phyloP scores from a whole-genome alignment of 2,797 vertebrate species.

The Eulemur albifrons region DNA sequence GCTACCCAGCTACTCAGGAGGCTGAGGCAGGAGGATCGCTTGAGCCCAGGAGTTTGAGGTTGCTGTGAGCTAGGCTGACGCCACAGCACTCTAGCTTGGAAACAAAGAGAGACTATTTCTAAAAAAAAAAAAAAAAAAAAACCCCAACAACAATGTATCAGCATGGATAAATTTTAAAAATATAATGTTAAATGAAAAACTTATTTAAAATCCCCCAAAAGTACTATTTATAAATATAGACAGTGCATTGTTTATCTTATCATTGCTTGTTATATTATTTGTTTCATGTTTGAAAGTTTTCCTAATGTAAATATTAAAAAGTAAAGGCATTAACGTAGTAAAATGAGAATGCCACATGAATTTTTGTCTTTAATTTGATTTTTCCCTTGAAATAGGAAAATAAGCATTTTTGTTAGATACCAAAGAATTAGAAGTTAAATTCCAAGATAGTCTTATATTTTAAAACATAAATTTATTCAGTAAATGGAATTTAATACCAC shows the following conservation, averaged over 20 bases:
- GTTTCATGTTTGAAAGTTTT: neutral
- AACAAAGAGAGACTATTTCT: no score
- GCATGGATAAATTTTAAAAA: neutral
- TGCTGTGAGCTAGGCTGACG: no score
- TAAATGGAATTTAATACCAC: neutral
- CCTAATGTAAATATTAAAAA: neutral
- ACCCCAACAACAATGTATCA: neutral
- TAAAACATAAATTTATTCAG: neutral
- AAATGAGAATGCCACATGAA: neutral
- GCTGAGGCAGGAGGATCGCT: no score
- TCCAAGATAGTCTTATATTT: neutral
- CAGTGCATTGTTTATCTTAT: neutral
- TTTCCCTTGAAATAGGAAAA: neutral
- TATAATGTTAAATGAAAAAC: neutral
- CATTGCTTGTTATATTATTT: neutral
- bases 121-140: no score
- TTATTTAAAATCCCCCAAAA: neutral
- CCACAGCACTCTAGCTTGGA: no score
- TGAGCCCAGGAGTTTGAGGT: no score
- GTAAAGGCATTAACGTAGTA: neutral
- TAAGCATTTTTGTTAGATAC: neutral
- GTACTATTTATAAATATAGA: neutral
- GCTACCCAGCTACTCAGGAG: no score
- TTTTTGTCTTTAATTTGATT: neutral
- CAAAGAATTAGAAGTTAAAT: neutral